phyloP scores from a whole-genome alignment of 2,888 invertebrate species.

The Epinotia bilunana region DNA sequence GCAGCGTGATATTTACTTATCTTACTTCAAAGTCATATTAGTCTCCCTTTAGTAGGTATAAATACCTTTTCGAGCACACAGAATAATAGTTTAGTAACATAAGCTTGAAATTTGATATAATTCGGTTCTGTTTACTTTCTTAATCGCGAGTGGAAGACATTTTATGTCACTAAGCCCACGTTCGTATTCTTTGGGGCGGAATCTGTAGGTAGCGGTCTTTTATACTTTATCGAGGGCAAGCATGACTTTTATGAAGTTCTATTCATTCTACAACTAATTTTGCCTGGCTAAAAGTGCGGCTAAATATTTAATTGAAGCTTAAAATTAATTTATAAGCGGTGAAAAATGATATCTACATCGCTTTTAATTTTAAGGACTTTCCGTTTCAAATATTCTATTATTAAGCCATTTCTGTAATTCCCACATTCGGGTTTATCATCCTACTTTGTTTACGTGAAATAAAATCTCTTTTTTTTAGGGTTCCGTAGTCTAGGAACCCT shows the following conservation, averaged over 20 bases:
- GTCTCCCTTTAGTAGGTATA: too few relatives aligned
- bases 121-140: background rate
- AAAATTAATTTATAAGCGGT: background rate
- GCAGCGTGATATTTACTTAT: too few relatives aligned
- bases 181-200: too few relatives aligned
- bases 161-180: too few relatives aligned
- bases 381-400: conserved; percentile 28
- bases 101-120: background rate
- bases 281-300: background rate
- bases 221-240: too few relatives aligned
- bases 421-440: conserved; percentile 14
- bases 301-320: background rate
- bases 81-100: background rate
- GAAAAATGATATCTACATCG: background rate
- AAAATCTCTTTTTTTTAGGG: conserved; percentile 21
- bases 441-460: conserved; percentile 13
- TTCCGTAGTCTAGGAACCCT: too few relatives aligned
- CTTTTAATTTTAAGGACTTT: conserved; percentile 10
- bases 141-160: background rate
- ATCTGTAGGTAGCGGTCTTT: too few relatives aligned
- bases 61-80: too few relatives aligned
- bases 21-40: too few relatives aligned
- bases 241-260: background rate
- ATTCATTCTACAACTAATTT: background rate
- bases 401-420: conserved; percentile 27